Conservation (phyloP, 2,113 vertebrate genomes). For the Sclerurus mexicanus region DNA sequence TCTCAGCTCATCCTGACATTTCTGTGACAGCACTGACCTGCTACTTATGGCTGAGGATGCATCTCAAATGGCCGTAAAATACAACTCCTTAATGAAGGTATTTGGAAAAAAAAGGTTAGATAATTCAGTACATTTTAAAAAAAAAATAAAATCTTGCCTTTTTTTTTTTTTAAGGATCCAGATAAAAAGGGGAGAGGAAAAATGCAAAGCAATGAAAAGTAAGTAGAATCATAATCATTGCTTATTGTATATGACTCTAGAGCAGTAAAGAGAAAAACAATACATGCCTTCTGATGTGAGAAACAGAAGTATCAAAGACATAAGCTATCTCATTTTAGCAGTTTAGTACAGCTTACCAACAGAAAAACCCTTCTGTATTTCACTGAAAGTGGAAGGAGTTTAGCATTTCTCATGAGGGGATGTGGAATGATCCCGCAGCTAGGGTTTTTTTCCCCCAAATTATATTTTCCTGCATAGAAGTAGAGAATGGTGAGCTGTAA, state of each 20-base stretch:
- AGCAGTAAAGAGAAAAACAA: neutral
- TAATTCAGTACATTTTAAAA: neutral
- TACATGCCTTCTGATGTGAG: neutral
- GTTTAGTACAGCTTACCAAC: neutral
- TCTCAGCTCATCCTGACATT: conserved; percentile 5
- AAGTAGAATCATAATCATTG: neutral
- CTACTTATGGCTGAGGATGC: neutral
- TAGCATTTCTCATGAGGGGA: neutral
- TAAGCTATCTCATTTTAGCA: neutral
- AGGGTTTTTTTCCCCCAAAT: neutral
- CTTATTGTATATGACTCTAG: neutral
- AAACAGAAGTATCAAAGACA: neutral
- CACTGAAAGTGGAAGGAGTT: neutral
- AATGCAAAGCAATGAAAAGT: neutral
- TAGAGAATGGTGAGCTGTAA: neutral
- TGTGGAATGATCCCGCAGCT: neutral
- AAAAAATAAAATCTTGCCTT: neutral
- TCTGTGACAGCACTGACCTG: neutral
- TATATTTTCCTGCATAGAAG: neutral
- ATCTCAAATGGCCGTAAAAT: neutral
- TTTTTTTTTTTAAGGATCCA: neutral
- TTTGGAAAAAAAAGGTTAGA: neutral
- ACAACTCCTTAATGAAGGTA: neutral
- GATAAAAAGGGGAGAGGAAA: neutral
- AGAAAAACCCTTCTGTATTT: neutral